Evolutionary conservation across 2,888 invertebrate species (phyloP).

Genomic region (Agrochola litura): DNA sequence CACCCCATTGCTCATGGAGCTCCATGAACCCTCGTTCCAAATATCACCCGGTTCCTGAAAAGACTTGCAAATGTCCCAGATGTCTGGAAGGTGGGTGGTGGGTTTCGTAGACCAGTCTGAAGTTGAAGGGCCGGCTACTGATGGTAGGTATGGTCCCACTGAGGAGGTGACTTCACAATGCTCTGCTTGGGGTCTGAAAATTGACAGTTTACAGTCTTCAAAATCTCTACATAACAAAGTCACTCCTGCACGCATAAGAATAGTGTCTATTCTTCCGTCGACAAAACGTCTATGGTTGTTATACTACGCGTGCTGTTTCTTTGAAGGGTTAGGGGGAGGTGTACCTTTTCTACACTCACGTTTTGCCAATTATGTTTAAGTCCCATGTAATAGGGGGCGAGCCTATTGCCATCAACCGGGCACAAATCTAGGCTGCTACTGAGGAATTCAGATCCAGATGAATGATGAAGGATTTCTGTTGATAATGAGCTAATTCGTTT

Average conservation of each 20-base stretch:
- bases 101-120: constrained; percentile 70
- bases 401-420: background rate
- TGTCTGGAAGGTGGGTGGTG: constrained; percentile 41
- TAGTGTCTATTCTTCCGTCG: too few species aligned
- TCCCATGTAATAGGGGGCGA: background rate
- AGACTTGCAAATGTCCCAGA: constrained; percentile 71
- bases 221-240: background rate
- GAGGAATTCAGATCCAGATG: background rate
- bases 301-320: background rate
- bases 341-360: too few species aligned
- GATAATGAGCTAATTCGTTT: too few species aligned
- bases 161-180: constrained; percentile 86
- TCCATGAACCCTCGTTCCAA: constrained; percentile 72
- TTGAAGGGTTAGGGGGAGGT: background rate
- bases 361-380: background rate
- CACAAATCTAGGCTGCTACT: background rate
- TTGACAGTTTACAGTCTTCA: background rate
- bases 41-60: constrained; percentile 66
- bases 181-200: constrained; percentile 73
- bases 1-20: constrained; percentile 86
- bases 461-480: too few species aligned
- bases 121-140: constrained; percentile 67
- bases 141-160: constrained; percentile 79
- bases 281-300: too few species aligned
- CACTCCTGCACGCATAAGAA: too few species aligned